Percentiles rank a stretch among this genome's conserved stretches.
These are phyloP conservation scores for Silvanus unidentatus DNA, from an alignment of 2,888 invertebrate species.

Conservation along the genomic window DNA sequence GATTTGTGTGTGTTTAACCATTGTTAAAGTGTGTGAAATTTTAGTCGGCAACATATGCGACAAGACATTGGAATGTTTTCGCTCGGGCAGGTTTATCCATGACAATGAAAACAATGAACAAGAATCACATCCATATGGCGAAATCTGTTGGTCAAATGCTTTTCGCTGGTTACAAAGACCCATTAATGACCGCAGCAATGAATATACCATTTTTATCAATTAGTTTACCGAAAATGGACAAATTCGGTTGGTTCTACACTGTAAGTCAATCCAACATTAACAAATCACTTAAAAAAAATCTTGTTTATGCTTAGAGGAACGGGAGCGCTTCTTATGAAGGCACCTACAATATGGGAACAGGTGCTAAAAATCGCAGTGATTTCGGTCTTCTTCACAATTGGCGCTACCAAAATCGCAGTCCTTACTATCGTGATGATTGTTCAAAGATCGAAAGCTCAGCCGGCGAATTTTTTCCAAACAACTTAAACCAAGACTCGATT, in stretches of 20 bases:
- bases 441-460: slow-evolving; percentile 64
- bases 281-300: no score
- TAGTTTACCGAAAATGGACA: slow-evolving; percentile 57
- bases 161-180: slow-evolving; percentile 76
- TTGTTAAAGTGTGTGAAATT: no score
- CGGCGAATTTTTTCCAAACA: slow-evolving; percentile 68
- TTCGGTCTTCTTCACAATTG: slow-evolving; percentile 62
- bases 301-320: slow-evolving; percentile 64
- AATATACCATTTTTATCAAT: slow-evolving; percentile 51
- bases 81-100: slow-evolving; percentile 56
- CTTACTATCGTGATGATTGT: slow-evolving; percentile 51
- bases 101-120: slow-evolving; percentile 51
- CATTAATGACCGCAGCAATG: slow-evolving; percentile 61
- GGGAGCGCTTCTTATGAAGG: slow-evolving; percentile 69
- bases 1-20: no score
- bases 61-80: slow-evolving; percentile 54
- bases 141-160: slow-evolving; percentile 64
- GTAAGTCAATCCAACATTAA: slow-evolving; percentile 44
- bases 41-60: slow-evolving; percentile 56
- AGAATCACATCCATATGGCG: slow-evolving; percentile 55
- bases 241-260: slow-evolving; percentile 81
- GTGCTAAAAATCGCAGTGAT: slow-evolving; percentile 55
- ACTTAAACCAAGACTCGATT: slow-evolving; percentile 54
- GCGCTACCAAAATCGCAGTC: slow-evolving; percentile 60
- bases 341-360: slow-evolving; percentile 69